Evolutionary conservation across 2,113 vertebrate genomes (phyloP), one percentile per base, ranked within the genome.

Genomic region (Forbesichthys agassizii): DNA sequence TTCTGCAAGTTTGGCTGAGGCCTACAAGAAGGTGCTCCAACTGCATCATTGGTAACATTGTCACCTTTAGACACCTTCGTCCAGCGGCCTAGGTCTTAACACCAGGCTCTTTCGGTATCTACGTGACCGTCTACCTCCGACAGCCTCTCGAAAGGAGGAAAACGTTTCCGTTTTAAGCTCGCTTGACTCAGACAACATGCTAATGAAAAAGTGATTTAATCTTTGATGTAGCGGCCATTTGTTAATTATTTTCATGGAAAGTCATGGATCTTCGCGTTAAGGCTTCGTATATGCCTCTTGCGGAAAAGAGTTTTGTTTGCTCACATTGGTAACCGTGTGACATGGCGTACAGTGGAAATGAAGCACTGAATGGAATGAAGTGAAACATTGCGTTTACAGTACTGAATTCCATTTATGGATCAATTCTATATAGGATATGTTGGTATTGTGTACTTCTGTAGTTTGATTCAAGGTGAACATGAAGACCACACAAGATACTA

Each of bases 281-380:
- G 73, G 80, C 79, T 47, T 75, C 57, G 46, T 54, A 49, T 6
- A 4, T 2, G 20, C 69, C 72, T 80, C 68, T 68, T 69, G 27
- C 9, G 67, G 74, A 77, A 74, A 13, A 61, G 47, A 79, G 66
- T 58, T 33, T 33, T 4, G 10, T 58, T 33, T 33, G 56, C 20
- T 58, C 56, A 58, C 20, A 27, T 68, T 13, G 62, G 74, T 49
- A 27, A 69, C 53, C 0, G 53, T 46, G 68, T 72, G 51, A 78
- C 53, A 5, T 61, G 0, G 27, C 69, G 9, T 68, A 66, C 77
- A 77, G 61, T 68, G 83, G 86, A 79, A 82, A 86, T 62, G 79
- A 82, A 69, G n/a, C 56, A 0, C 72, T 59, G 68, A 65, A 72
- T 33, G 78, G 7, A 42, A 42, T 1, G 36, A 42, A 77, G 16